These are phyloP conservation scores for Epizoanthus stellaris DNA, from an alignment of 92 coral and sea anemone species.

Conservation along the genomic window DNA sequence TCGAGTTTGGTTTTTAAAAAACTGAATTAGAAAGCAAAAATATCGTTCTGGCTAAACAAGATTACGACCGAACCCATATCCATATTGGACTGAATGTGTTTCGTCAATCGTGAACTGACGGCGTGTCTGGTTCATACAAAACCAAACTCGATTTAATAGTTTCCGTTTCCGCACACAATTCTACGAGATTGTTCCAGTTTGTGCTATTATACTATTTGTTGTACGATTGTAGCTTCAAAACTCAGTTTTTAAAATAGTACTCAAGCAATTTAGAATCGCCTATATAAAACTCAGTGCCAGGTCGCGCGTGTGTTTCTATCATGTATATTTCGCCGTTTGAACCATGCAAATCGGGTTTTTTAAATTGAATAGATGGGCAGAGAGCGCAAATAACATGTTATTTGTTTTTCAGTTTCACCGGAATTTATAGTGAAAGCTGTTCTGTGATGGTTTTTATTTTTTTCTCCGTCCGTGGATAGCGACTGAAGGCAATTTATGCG, in stretches of 20 bases:
- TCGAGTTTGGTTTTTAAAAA: no score
- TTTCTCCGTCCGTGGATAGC: no score
- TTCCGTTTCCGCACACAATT: background rate
- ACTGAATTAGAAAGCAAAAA: background rate
- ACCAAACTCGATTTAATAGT: conserved; percentile 3
- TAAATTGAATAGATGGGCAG: background rate
- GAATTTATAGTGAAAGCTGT: background rate
- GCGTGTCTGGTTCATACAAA: background rate
- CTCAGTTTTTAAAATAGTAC: no score
- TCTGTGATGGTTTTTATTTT: background rate
- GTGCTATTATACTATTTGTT: no score
- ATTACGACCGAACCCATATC: background rate
- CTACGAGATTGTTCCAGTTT: no score
- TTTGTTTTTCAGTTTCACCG: background rate
- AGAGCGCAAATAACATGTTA: background rate
- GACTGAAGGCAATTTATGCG: background rate
- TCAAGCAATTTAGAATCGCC: no score
- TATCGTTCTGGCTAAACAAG: background rate
- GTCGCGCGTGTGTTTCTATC: no score
- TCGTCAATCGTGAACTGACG: background rate
- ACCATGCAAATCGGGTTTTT: background rate
- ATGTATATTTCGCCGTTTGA: no score
- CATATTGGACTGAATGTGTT: background rate
- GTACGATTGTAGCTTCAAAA: no score
- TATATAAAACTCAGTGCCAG: no score